Base-by-base conservation (phyloP, 1,140 invertebrate genomes). In the Trichogramma pretiosum region DNA sequence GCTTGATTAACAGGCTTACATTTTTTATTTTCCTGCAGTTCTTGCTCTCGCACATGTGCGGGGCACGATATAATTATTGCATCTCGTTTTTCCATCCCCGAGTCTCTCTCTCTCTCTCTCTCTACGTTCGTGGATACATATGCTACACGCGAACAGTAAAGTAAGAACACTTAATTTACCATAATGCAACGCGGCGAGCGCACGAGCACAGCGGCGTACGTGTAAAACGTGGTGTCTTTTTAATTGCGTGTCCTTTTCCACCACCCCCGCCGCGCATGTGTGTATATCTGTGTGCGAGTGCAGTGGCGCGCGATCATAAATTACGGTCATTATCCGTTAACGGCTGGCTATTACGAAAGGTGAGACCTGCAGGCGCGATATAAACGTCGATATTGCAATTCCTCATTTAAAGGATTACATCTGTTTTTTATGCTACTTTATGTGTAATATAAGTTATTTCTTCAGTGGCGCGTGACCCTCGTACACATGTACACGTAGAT, bases 261-360 rank as follows among this genome's bases (percentile, higher is more conserved):
- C n/a, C n/a, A n/a, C n/a, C n/a, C 14, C 34, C 19, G 19, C 13
- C 5, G 16, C 11, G 26, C 32, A 40, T 10, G 30, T 14, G 33
- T 44, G 53, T 50, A 58, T 59, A 58, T 61, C 60, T 60, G 61
- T 59, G 53, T 49, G 56, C 44, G 48, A 49, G 46, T 56, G 55
- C 56, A 8, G 32, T 34, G 22, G n/a, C 35, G 35, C 24, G 22
- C 48, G 52, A 56, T 57, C 59, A 61, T 62, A 61, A 62, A 59
- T 62, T 61, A 59, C 52, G 52, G 57, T 58, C 56, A 62, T 62
- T 62, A 62, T 56, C 52, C 56, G 50, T 58, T 61, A 62, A 59
- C 55, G 55, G 52, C 43, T 37, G 38, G 52, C 59, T 61, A 59
- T 61, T 62, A 62, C 47, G 50, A 59, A 54, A 48, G 45, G 43